phyloP scores from a whole-genome alignment of 1,140 invertebrate genomes.

The Zaprionus vittiger region DNA sequence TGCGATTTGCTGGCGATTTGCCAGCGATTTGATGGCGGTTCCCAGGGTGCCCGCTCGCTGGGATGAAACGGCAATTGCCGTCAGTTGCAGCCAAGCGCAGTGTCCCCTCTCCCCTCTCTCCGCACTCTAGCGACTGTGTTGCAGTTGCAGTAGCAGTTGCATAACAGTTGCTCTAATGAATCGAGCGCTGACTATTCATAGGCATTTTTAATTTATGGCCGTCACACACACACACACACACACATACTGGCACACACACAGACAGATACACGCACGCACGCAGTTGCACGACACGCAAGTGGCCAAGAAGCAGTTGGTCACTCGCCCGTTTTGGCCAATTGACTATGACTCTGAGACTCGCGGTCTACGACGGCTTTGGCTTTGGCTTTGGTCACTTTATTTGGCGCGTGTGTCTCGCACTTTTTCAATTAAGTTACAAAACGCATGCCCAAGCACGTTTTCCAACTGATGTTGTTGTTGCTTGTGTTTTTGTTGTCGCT shows the following conservation, averaged over 20 bases:
- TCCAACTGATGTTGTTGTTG: conserved; percentile 27
- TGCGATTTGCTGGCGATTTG: conserved; percentile 49
- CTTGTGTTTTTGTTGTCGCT: conserved; percentile 35
- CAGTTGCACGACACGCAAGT: conserved; percentile 28
- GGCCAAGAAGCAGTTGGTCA: conserved; percentile 34
- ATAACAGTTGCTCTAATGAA: conserved; percentile 65
- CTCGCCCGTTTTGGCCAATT: conserved; percentile 56
- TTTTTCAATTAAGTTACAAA: conserved; percentile 80
- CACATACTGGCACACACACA: conserved; percentile 41
- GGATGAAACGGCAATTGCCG: conserved; percentile 53
- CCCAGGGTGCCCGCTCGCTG: conserved; percentile 64
- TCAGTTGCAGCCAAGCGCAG: conserved; percentile 8
- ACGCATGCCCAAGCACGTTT: conserved; percentile 79
- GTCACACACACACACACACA: conserved; percentile 57
- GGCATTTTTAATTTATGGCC: conserved; percentile 45
- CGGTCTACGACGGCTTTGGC: conserved; percentile 43
- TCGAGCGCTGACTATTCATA: conserved; percentile 47
- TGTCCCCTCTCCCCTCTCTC: background rate
- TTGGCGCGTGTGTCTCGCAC: conserved; percentile 79
- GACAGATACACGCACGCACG: conserved; percentile 37
- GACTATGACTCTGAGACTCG: conserved; percentile 31
- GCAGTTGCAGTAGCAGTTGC: conserved; percentile 46
- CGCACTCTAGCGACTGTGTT: background rate
- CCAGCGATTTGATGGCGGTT: conserved; percentile 63
- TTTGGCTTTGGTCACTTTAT: conserved; percentile 50